These are phyloP conservation scores for Drosophila pegasa DNA, from an alignment of 2,888 invertebrate species.

Conservation along the genomic window DNA sequence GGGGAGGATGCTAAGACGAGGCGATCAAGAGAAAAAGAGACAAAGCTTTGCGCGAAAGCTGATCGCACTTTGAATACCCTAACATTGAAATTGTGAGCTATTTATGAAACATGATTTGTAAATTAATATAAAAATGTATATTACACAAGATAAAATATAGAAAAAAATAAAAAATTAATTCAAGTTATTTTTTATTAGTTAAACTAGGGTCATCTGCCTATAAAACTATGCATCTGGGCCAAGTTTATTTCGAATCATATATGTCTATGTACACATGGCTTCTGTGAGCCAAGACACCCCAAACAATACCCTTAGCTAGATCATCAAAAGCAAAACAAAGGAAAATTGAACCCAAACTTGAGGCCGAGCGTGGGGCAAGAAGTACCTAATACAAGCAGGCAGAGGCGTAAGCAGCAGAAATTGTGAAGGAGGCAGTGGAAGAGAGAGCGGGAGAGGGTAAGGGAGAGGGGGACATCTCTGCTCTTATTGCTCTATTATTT, in stretches of 20 bases:
- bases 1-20: constrained; percentile 14
- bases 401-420: constrained; percentile 4
- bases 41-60: not conserved
- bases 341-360: constrained; percentile 36
- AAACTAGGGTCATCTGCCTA: too few species aligned
- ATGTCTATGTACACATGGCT: not conserved
- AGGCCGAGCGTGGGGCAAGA: constrained; percentile 18
- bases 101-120: too few species aligned
- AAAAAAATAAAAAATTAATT: too few species aligned
- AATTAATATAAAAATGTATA: not conserved
- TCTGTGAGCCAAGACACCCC: not conserved
- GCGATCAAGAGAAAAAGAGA: constrained; percentile 1
- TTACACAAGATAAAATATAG: too few species aligned
- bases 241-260: not conserved
- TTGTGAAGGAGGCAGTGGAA: not conserved
- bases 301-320: not conserved
- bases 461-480: not conserved
- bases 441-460: too few species aligned
- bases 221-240: not conserved
- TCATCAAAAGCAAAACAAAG: not conserved
- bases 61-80: constrained; percentile 4
- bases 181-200: too few species aligned
- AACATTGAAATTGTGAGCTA: too few species aligned
- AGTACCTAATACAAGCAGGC: constrained; percentile 14
- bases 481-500: constrained; percentile 43